phyloP scores from a whole-genome alignment of 2,797 vertebrate species.

The Monodelphis domestica region DNA sequence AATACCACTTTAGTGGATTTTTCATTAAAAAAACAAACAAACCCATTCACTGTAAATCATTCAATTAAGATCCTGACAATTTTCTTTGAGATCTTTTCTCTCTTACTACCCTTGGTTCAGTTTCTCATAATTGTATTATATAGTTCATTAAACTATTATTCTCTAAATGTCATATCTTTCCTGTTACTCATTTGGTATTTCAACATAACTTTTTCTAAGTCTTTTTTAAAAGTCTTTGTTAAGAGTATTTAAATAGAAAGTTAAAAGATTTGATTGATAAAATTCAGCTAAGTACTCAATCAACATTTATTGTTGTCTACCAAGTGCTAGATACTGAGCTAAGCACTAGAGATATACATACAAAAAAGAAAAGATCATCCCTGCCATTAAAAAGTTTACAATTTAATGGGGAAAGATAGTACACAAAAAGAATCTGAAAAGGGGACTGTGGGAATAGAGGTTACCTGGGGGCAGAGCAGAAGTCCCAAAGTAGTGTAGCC shows the following conservation, averaged over 20 bases:
- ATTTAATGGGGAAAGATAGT: background rate
- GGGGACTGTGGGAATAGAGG: too few relatives aligned
- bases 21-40: background rate
- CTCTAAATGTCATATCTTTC: constrained; percentile 4
- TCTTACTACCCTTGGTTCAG: constrained; percentile 39
- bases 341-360: background rate
- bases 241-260: constrained; percentile 32
- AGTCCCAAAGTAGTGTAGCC: too few relatives aligned
- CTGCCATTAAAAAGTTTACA: background rate
- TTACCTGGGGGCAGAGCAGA: background rate
- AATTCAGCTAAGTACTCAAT: constrained; percentile 55
- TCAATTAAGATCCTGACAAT: background rate
- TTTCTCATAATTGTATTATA: constrained; percentile 21
- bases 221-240: too few relatives aligned
- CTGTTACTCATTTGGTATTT: constrained; percentile 6
- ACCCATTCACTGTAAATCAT: constrained; percentile 23
- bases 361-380: background rate
- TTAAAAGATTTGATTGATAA: constrained; percentile 40
- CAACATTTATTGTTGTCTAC: background rate
- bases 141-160: constrained; percentile 42
- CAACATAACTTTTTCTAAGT: constrained; percentile 26
- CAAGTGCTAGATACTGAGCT: background rate
- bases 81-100: constrained; percentile 25
- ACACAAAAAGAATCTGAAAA: background rate
- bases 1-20: background rate